Evolutionary conservation across 2,113 vertebrate genomes (phyloP).

Genomic region (Xyliphius kryptos): DNA sequence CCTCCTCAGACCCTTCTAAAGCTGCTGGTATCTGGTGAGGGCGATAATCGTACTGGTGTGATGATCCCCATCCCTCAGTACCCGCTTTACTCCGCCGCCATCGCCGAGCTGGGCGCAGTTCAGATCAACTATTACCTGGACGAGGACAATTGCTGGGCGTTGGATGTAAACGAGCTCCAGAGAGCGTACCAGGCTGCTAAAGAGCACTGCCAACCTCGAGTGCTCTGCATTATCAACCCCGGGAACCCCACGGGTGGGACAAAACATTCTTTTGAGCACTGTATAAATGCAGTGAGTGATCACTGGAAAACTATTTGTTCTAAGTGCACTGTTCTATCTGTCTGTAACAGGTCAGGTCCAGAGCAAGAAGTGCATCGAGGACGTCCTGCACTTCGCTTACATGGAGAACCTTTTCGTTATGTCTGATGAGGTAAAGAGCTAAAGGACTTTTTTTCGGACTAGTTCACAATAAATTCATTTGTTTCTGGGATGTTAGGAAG

Average conservation of each 20-base stretch:
- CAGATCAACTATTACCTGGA: constrained; percentile 84
- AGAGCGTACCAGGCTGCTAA: constrained; percentile 68
- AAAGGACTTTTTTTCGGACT: too few relatives aligned
- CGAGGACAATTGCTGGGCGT: constrained; percentile 78
- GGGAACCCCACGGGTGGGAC: constrained; percentile 81
- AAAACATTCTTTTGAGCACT: too few relatives aligned
- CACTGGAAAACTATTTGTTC: too few relatives aligned
- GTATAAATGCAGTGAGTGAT: too few relatives aligned
- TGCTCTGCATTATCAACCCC: constrained; percentile 82
- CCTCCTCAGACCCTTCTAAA: constrained; percentile 71
- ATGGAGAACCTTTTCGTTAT: constrained; percentile 81
- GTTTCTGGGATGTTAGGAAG: too few relatives aligned
- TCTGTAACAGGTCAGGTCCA: constrained; percentile 79
- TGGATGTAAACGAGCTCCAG: constrained; percentile 73
- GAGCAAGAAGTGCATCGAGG: constrained; percentile 78
- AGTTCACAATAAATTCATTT: too few relatives aligned
- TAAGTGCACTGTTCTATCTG: too few relatives aligned
- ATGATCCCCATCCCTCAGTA: constrained; percentile 86
- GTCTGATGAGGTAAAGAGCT: constrained; percentile 75
- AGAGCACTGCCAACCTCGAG: constrained; percentile 71
- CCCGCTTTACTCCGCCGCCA: constrained; percentile 77
- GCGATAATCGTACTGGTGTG: constrained; percentile 71
- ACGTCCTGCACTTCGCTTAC: constrained; percentile 80
- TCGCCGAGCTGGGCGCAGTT: constrained; percentile 72
- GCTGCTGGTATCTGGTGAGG: constrained; percentile 72